A percentile compares a stretch with the other conserved stretches of the same genome.
Evolutionary conservation across 2,113 vertebrate species (phyloP).

Genomic region (Salminus brasiliensis): DNA sequence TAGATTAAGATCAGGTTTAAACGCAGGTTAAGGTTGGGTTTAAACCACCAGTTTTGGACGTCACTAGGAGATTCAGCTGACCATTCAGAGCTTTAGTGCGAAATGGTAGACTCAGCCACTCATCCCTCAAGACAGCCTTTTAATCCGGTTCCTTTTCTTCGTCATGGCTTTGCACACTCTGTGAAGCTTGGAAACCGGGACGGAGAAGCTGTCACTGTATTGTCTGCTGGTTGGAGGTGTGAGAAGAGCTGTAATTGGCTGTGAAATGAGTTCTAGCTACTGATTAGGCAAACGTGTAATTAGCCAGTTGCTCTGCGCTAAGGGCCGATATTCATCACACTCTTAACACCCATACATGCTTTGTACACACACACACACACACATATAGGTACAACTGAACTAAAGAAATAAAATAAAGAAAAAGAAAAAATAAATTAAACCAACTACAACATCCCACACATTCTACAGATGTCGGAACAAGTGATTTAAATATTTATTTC

Average conservation of each 20-base stretch:
- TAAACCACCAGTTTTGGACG: no score
- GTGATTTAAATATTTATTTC: no score
- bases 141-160: background rate
- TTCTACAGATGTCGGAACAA: no score
- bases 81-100: no score
- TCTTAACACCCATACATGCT: no score
- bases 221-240: conserved; percentile 33
- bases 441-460: no score
- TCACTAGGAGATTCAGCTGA: no score
- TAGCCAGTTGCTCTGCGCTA: conserved; percentile 28
- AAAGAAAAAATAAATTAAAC: background rate
- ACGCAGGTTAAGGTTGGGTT: background rate
- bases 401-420: background rate
- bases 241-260: conserved; percentile 42
- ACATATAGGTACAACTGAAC: background rate
- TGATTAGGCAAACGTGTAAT: conserved; percentile 46
- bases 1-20: no score
- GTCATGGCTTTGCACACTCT: background rate
- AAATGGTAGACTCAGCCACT: no score
- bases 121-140: background rate
- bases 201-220: conserved; percentile 12
- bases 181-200: conserved; percentile 2
- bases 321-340: conserved; percentile 2
- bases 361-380: background rate
- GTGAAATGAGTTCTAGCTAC: conserved; percentile 43